These are phyloP conservation scores for Mugil cephalus DNA, from an alignment of 2,113 vertebrate species.

Conservation along the genomic window DNA sequence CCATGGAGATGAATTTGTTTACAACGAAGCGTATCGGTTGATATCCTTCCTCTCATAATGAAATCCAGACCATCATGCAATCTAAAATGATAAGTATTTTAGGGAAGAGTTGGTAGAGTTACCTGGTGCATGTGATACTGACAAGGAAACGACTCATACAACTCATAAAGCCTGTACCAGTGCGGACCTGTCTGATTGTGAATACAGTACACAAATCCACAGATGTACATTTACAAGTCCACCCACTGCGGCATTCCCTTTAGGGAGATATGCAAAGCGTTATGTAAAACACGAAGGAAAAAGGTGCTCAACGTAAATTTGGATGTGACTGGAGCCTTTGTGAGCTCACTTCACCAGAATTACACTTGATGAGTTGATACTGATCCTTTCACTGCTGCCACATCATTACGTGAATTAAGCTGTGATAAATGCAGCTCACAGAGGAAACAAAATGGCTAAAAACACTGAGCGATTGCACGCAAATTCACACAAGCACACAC, in stretches of 20 bases:
- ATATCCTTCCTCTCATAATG: too few species aligned
- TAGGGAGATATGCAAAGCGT: conserved; percentile 68
- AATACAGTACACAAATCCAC: conserved; percentile 46
- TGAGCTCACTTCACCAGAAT: not conserved
- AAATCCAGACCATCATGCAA: too few species aligned
- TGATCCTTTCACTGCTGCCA: conserved; percentile 2
- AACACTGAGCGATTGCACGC: not conserved
- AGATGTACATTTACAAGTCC: conserved; percentile 59
- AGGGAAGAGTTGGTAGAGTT: too few species aligned
- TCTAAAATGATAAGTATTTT: too few species aligned
- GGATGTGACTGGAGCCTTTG: conserved; percentile 6
- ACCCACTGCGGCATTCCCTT: conserved; percentile 38
- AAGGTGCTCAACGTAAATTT: conserved; percentile 20
- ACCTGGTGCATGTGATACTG: too few species aligned
- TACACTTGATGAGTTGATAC: not conserved
- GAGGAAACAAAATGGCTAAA: conserved; percentile 8
- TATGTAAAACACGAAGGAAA: conserved; percentile 57
- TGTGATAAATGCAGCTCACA: not conserved
- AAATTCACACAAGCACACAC: not conserved
- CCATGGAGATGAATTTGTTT: too few species aligned
- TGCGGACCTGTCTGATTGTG: not conserved
- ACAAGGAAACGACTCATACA: too few species aligned
- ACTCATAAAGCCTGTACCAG: not conserved
- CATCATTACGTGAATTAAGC: not conserved
- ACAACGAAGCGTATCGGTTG: too few species aligned